phyloP scores from a whole-genome alignment of 2,113 vertebrate genomes.

The Erpornis zantholeuca region DNA sequence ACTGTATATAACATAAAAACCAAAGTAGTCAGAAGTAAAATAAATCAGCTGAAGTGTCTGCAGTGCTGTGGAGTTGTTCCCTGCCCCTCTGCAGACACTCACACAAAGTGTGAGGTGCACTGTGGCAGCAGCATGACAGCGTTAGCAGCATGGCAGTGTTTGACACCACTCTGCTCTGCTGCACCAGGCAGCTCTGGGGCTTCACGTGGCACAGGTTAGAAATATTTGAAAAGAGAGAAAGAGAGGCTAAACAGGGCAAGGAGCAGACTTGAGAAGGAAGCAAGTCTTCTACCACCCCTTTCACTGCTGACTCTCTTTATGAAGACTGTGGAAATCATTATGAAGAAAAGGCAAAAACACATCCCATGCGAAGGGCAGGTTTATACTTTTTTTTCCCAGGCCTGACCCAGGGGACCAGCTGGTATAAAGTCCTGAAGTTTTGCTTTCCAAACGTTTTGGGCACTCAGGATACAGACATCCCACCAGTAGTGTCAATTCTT shows the following conservation, averaged over 20 bases:
- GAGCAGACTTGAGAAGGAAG: neutral
- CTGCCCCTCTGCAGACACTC: neutral
- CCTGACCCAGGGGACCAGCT: neutral
- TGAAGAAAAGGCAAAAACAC: neutral
- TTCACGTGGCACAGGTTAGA: neutral
- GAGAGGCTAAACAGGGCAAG: neutral
- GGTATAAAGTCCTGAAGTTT: neutral
- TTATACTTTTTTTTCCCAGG: neutral
- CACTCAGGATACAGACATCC: neutral
- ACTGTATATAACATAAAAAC: neutral
- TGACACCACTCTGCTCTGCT: fast-evolving
- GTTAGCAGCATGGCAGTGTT: fast-evolving
- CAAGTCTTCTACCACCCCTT: neutral
- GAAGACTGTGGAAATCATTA: neutral
- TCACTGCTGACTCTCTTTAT: neutral
- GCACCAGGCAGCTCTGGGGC: neutral
- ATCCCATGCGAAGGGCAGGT: neutral
- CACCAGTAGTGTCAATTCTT: fast-evolving
- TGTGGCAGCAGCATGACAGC: fast-evolving
- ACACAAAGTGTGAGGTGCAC: fast-evolving
- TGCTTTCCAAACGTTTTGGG: neutral
- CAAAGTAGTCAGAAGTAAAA: neutral
- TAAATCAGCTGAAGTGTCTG: neutral
- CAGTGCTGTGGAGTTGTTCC: neutral
- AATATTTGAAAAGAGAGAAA: neutral